These are phyloP conservation scores for Spinibarbus caldwelli DNA, from an alignment of 2,797 vertebrate genomes.

Conservation along the genomic window DNA sequence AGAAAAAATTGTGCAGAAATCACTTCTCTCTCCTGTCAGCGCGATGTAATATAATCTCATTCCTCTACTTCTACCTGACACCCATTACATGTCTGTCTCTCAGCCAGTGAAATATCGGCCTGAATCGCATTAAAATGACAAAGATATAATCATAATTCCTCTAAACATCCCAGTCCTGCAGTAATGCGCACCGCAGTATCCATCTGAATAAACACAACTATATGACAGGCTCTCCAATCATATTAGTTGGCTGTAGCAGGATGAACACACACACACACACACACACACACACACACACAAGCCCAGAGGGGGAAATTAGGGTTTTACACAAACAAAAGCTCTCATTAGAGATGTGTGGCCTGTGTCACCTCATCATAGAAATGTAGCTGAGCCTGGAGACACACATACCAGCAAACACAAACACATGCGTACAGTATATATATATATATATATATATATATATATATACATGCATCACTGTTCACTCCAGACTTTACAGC, in stretches of 20 bases:
- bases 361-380: conserved; percentile 11
- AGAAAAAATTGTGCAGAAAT: conserved; percentile 19
- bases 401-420: conserved; percentile 21
- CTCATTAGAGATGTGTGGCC: conserved; percentile 39
- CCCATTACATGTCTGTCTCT: conserved; percentile 67
- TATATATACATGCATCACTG: neutral
- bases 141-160: conserved; percentile 68
- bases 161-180: conserved; percentile 62
- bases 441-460: neutral
- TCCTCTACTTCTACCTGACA: conserved; percentile 69
- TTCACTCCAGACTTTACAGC: neutral
- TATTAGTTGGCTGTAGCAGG: conserved; percentile 21
- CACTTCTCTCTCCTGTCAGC: conserved; percentile 46
- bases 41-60: conserved; percentile 55
- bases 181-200: conserved; percentile 52
- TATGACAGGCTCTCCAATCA: conserved; percentile 47
- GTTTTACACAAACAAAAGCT: conserved; percentile 48
- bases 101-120: conserved; percentile 66
- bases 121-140: conserved; percentile 80
- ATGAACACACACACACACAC: conserved; percentile 27
- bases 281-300: conserved; percentile 27
- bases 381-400: neutral
- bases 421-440: neutral
- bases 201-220: conserved; percentile 49
- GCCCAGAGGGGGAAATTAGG: conserved; percentile 26